Base-by-base conservation (phyloP, 2,888 invertebrate species). In the Scelioninae gen. 1 region DNA sequence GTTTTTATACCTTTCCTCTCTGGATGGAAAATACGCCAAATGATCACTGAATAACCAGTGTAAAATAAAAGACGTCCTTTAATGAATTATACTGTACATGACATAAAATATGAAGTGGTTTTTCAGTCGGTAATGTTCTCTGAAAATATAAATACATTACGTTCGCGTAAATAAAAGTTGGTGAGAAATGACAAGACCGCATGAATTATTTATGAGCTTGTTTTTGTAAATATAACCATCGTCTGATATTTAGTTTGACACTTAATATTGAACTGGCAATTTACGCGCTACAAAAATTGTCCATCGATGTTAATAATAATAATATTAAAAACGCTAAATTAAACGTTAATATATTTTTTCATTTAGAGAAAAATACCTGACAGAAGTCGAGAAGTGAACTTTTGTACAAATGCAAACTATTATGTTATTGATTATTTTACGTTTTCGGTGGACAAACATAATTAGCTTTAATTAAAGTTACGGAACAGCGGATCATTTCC, bases 391-490 rank as follows among this genome's bases (percentile, higher is more conserved):
- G n/a, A 45, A 55, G n/a, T 55, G 15, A 13, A 34, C 34, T 15
- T 34, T 55, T 55, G 34, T 5, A 55, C 55, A 55, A 55, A 43
- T 60, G 43, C 29, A 60, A 40, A n/a, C 23, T 1, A 29, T 8
- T n/a, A 5, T 29, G 43, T 43, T 43, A 60, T 60, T 43, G 60
- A 60, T 43, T 43, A 34, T 60, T 40, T 40, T 43, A 43, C 51
- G 60, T 43, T 7, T 29, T n/a, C 40, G 43, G 29, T 60, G 34
- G 51, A 43, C 66, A 53, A 40, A 53, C 40, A 43, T 66, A 66
- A 66, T 66, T n/a, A 55, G 32, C 56, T 68, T 68, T 56, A 55
- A 55, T 68, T 66, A 53, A 66, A 43, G 53, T 31, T 43, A 13
- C 53, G 9, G 40, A 8, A 31, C 40, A 40, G 40, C 45, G 6